Evolutionary conservation across 2,113 vertebrate species (phyloP).

Genomic region (Thinocorus orbignyianus): DNA sequence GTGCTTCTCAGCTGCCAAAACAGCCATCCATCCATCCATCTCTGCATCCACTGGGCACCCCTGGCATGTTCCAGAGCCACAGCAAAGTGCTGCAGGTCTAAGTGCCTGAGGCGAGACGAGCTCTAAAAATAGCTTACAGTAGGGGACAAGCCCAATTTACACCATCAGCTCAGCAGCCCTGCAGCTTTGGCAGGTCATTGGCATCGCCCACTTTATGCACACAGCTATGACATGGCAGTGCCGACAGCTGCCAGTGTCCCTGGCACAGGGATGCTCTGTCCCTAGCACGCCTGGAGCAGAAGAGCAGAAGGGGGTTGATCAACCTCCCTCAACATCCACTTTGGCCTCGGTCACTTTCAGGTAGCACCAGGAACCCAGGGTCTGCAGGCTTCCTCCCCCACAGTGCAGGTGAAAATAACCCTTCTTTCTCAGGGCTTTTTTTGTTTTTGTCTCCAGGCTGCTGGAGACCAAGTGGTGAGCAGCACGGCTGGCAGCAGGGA

Average conservation of each 20-base stretch:
- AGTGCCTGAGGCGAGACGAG: not conserved
- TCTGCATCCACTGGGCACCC: rapidly evolving
- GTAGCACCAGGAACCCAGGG: rapidly evolving
- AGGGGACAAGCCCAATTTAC: not conserved
- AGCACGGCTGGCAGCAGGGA: not conserved
- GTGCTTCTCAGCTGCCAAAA: not conserved
- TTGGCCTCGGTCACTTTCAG: not conserved
- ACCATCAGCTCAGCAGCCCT: not conserved
- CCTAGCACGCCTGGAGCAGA: rapidly evolving
- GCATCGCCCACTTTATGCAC: rapidly evolving
- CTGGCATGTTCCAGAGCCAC: not conserved
- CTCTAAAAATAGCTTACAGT: not conserved
- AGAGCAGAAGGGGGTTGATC: not conserved
- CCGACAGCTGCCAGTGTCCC: not conserved
- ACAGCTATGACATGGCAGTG: rapidly evolving
- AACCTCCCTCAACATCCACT: not conserved
- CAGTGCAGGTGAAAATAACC: not conserved
- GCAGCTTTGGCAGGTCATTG: not conserved
- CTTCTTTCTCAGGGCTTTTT: not conserved
- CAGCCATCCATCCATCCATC: rapidly evolving
- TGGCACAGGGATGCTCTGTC: not conserved
- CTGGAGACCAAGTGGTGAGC: not conserved
- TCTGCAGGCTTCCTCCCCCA: not conserved
- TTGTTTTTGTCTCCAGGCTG: not conserved
- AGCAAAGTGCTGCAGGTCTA: not conserved